Percentiles rank a stretch among this genome's conserved stretches.
These are phyloP conservation scores for Hydrolagus affinis DNA, from an alignment of 2,113 vertebrate species.

Conservation along the genomic window DNA sequence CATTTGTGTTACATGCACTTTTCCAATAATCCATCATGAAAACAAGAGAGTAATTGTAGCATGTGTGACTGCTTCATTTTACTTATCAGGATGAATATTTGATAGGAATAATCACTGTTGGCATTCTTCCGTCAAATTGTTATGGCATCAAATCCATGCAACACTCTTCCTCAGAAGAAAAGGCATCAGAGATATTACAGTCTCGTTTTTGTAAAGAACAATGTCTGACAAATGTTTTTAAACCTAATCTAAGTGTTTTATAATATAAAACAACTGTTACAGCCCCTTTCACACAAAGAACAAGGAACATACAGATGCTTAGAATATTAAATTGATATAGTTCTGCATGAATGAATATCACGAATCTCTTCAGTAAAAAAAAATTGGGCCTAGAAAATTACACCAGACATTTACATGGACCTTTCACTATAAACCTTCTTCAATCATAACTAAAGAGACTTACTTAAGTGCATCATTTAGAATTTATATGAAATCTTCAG, in stretches of 20 bases:
- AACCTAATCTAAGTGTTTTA: background rate
- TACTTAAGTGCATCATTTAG: background rate
- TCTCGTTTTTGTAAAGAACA: background rate
- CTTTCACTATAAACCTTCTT: background rate
- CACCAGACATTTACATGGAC: background rate
- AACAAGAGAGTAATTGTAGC: background rate
- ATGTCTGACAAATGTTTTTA: background rate
- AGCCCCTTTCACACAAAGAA: background rate
- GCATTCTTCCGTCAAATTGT: background rate
- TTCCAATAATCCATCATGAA: background rate
- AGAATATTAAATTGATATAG: background rate
- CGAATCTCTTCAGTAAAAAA: background rate
- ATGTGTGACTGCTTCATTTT: background rate
- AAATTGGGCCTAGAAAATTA: background rate
- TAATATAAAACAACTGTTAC: background rate
- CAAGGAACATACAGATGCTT: background rate
- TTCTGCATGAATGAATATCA: background rate
- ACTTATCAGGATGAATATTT: background rate
- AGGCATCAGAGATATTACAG: background rate
- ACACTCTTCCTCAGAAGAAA: background rate
- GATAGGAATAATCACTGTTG: too few species aligned
- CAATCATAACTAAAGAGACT: background rate
- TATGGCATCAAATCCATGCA: background rate
- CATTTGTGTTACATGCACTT: background rate
- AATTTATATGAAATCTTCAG: background rate